These are phyloP conservation scores for Otocyon megalotis DNA, from an alignment of 2,113 vertebrate species.

Conservation along the genomic window DNA sequence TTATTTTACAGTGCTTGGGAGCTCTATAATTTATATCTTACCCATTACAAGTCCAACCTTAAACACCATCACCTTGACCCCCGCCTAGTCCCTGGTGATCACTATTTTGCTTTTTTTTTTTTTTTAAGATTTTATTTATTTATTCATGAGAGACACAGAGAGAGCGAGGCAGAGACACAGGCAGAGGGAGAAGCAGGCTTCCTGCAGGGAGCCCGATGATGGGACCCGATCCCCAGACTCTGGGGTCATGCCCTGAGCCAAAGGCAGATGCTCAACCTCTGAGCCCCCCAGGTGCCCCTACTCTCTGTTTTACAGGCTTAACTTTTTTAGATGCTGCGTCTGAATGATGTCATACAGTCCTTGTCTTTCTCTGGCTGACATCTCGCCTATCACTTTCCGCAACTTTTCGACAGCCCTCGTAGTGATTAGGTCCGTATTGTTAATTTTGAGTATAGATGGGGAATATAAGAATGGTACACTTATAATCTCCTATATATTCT, in stretches of 20 bases:
- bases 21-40: background rate
- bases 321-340: background rate
- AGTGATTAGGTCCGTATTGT: slow-evolving; percentile 45
- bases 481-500: background rate
- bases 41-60: background rate
- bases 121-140: too few relatives aligned
- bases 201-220: too few relatives aligned
- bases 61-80: background rate
- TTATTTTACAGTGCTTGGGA: background rate
- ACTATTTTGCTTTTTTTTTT: background rate
- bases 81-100: background rate
- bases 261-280: too few relatives aligned
- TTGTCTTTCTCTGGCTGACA: background rate
- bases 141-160: too few relatives aligned
- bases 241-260: too few relatives aligned
- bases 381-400: background rate
- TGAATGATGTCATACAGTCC: background rate
- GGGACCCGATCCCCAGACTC: background rate
- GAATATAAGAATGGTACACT: background rate
- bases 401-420: slow-evolving; percentile 52
- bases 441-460: background rate
- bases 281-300: background rate
- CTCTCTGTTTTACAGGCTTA: background rate
- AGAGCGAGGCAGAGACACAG: too few relatives aligned
- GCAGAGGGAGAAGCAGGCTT: too few relatives aligned